A percentile compares a stretch with the other conserved stretches of the same genome.
These are phyloP conservation scores for Etheostoma perlongum DNA, from an alignment of 2,797 vertebrate species.

Conservation along the genomic window DNA sequence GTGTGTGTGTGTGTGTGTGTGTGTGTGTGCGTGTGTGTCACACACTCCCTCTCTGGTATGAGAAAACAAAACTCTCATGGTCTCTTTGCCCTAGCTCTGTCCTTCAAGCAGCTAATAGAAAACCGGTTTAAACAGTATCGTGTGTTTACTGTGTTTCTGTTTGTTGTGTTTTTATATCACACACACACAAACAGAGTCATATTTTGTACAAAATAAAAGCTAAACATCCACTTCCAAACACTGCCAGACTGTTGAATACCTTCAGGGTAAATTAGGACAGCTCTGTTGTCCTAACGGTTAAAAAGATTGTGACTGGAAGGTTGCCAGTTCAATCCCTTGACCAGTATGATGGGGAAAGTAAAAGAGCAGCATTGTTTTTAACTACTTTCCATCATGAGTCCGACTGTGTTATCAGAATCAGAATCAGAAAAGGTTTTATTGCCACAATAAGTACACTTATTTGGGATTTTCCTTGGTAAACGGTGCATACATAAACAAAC, in stretches of 20 bases:
- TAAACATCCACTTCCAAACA: neutral
- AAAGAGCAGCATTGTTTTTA: neutral
- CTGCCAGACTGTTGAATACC: neutral
- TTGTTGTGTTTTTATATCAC: conserved; percentile 1
- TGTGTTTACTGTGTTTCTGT: neutral
- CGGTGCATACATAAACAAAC: too few species aligned
- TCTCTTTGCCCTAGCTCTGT: conserved; percentile 43
- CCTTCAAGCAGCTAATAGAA: conserved; percentile 65
- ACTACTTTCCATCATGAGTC: neutral
- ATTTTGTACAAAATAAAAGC: neutral
- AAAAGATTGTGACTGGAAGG: conserved; percentile 20
- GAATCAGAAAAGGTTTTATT: too few species aligned
- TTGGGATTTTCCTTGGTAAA: too few species aligned
- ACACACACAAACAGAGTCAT: neutral
- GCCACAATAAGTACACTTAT: too few species aligned
- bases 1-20: too few species aligned
- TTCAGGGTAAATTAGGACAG: neutral
- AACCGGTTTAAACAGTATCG: conserved; percentile 49
- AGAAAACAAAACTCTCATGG: conserved; percentile 39
- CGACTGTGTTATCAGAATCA: too few species aligned
- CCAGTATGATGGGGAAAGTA: neutral
- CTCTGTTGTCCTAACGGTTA: conserved; percentile 16
- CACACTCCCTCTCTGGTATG: conserved; percentile 1
- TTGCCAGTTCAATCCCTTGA: neutral
- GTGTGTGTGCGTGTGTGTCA: too few species aligned